Percentiles rank a stretch among this genome's conserved stretches.
Conservation (phyloP, 2,113 vertebrate genomes). For the Oxyruncus cristatus region DNA sequence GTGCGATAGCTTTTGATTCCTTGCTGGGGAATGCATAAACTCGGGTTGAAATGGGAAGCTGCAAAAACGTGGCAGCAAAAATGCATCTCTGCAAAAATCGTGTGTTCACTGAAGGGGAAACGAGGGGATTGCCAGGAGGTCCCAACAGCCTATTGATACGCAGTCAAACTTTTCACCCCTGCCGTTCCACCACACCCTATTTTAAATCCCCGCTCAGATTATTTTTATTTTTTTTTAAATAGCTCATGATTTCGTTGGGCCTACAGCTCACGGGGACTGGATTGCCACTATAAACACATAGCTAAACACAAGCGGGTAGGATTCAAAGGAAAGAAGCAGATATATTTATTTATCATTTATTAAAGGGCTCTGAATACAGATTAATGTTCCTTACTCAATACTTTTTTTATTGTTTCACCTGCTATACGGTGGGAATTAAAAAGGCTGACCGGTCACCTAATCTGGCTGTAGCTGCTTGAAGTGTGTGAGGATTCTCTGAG, state of each 20-base stretch:
- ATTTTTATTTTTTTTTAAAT: constrained; percentile 35
- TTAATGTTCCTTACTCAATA: constrained; percentile 43
- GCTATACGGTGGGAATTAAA: constrained; percentile 40
- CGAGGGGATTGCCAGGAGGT: not conserved
- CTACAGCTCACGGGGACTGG: not conserved
- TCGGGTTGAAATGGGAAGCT: not conserved
- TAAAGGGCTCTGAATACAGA: constrained; percentile 61
- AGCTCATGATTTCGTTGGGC: constrained; percentile 8
- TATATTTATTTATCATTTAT: constrained; percentile 68
- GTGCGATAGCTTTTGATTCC: not conserved
- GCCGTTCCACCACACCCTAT: not conserved
- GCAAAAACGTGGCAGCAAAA: not conserved
- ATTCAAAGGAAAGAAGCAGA: constrained; percentile 27
- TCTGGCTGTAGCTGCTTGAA: constrained; percentile 30
- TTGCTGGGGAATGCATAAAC: not conserved
- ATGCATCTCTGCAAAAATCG: not conserved
- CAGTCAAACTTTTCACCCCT: constrained; percentile 40
- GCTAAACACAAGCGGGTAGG: constrained; percentile 25
- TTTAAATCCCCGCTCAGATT: constrained; percentile 23
- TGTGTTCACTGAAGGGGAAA: not conserved
- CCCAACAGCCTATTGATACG: not conserved
- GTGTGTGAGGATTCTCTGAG: constrained; percentile 4
- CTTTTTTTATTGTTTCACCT: constrained; percentile 73
- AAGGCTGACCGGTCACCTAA: not conserved
- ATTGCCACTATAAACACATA: constrained; percentile 63